Percentiles rank a stretch among this genome's conserved stretches.
These are phyloP conservation scores for Sycophaga agraensis DNA, from an alignment of 1,140 invertebrate genomes.

Conservation along the genomic window DNA sequence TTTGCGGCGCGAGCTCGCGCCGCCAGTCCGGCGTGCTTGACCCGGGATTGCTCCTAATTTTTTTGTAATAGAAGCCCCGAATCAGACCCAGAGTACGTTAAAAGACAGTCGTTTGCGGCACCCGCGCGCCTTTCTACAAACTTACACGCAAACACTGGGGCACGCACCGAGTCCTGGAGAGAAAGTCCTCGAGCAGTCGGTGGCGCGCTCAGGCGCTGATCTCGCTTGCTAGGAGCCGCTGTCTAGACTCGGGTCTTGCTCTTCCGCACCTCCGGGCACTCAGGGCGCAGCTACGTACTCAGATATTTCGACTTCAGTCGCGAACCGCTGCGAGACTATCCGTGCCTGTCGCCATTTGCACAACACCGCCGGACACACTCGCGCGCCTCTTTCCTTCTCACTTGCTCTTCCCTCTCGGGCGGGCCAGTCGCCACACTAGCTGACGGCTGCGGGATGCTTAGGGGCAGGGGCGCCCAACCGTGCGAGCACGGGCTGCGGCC, in stretches of 20 bases:
- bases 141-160: not conserved
- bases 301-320: not conserved
- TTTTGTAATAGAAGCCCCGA: too few species aligned
- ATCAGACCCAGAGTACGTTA: too few species aligned
- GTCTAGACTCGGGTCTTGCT: too few species aligned
- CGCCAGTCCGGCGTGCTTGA: too few species aligned
- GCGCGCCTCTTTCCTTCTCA: too few species aligned
- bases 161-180: not conserved
- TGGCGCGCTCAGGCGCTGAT: too few species aligned
- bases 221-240: too few species aligned
- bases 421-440: not conserved
- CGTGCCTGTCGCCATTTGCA: slow-evolving; percentile 55
- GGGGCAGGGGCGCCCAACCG: not conserved
- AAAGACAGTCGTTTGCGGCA: too few species aligned
- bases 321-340: slow-evolving; percentile 32
- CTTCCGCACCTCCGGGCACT: not conserved
- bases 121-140: too few species aligned
- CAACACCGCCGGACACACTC: slow-evolving; percentile 42
- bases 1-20: too few species aligned
- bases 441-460: not conserved
- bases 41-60: too few species aligned
- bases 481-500: not conserved
- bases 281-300: not conserved
- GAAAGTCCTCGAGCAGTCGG: too few species aligned
- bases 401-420: not conserved